These are phyloP conservation scores for Nomada lathburiana DNA, from an alignment of 2,888 invertebrate species.

Conservation along the genomic window DNA sequence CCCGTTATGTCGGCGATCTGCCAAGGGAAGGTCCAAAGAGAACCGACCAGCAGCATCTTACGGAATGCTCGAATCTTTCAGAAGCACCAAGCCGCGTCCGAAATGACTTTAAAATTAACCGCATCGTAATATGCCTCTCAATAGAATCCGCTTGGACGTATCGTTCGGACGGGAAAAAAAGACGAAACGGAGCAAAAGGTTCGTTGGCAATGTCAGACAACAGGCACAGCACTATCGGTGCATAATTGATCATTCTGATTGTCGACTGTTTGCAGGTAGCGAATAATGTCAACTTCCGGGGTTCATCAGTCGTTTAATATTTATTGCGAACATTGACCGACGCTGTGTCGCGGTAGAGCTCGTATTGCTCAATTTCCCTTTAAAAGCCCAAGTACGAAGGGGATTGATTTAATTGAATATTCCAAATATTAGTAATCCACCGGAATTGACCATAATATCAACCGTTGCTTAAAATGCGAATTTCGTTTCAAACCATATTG, in stretches of 20 bases:
- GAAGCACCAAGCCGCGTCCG: constrained; percentile 38
- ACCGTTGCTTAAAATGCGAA: too few species aligned
- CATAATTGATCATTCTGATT: not conserved
- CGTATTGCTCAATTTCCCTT: too few species aligned
- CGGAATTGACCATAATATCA: too few species aligned
- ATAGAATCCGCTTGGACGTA: constrained; percentile 26
- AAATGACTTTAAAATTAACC: constrained; percentile 55
- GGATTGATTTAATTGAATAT: too few species aligned
- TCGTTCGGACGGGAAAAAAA: not conserved
- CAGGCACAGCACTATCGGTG: too few species aligned
- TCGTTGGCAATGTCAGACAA: not conserved
- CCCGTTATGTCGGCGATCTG: constrained; percentile 69
- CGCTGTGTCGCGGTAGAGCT: too few species aligned
- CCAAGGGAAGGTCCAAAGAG: constrained; percentile 68
- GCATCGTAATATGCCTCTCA: constrained; percentile 42
- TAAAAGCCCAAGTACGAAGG: too few species aligned
- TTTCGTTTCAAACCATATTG: too few species aligned
- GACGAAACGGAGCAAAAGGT: not conserved
- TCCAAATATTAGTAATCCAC: too few species aligned
- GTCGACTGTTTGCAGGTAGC: not conserved
- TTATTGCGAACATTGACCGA: too few species aligned
- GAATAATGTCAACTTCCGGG: too few species aligned
- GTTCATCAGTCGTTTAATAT: too few species aligned
- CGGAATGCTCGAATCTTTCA: constrained; percentile 58
- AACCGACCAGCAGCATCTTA: constrained; percentile 66